These are phyloP conservation scores for Allygus modestus DNA, from an alignment of 2,888 invertebrate species.

Conservation along the genomic window DNA sequence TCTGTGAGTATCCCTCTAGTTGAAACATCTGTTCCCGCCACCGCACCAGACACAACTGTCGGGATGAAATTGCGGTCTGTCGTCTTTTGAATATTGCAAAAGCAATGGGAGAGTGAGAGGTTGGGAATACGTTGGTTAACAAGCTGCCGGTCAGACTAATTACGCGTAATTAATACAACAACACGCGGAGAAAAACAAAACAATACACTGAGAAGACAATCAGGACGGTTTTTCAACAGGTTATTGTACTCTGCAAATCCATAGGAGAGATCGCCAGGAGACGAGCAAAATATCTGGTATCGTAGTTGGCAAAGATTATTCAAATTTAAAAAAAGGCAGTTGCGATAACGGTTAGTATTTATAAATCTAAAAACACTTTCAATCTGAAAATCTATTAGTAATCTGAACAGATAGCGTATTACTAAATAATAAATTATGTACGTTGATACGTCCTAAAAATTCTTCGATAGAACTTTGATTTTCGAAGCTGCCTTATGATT, in stretches of 20 bases:
- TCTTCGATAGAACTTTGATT: too few species aligned
- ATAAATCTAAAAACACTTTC: too few species aligned
- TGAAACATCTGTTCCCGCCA: not conserved
- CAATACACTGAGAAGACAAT: not conserved
- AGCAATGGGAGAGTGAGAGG: constrained; percentile 22
- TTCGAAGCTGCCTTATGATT: too few species aligned
- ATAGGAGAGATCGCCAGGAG: too few species aligned
- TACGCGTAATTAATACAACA: constrained; percentile 24
- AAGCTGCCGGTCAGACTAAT: constrained; percentile 19
- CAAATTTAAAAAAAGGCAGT: not conserved
- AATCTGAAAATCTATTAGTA: too few species aligned
- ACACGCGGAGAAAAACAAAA: constrained; percentile 9
- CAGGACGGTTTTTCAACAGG: not conserved
- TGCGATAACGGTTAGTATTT: not conserved
- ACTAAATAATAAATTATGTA: too few species aligned
- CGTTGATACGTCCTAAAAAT: too few species aligned
- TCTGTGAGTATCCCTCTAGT: not conserved
- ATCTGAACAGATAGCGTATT: too few species aligned
- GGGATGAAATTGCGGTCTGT: not conserved
- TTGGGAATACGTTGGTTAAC: not conserved
- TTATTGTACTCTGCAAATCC: too few species aligned
- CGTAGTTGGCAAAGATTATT: too few species aligned
- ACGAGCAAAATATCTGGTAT: too few species aligned
- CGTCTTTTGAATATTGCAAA: constrained; percentile 25
- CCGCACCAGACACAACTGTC: not conserved